These are phyloP conservation scores for Dinomys branickii DNA, from an alignment of 2,113 vertebrate genomes.

Conservation along the genomic window DNA sequence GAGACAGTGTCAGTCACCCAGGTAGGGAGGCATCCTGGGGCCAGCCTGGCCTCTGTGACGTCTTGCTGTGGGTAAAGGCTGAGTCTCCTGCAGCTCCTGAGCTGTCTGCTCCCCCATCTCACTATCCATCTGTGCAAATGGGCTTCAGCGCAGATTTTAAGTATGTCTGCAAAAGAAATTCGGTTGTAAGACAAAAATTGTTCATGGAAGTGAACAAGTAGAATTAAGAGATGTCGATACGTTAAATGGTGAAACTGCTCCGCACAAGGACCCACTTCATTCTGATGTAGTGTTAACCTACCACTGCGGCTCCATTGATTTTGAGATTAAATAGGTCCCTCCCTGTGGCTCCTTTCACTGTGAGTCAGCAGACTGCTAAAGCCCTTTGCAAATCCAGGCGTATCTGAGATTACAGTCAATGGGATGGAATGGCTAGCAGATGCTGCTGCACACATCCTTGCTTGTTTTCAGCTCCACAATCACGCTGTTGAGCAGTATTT, in stretches of 20 bases:
- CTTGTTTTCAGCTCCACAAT: neutral
- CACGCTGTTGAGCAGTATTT: neutral
- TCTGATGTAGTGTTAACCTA: constrained; percentile 65
- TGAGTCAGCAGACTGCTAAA: neutral
- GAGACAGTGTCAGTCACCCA: neutral
- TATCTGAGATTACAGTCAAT: neutral
- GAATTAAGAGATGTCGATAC: constrained; percentile 66
- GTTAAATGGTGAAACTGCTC: constrained; percentile 70
- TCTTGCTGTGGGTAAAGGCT: neutral
- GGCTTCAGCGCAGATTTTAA: constrained; percentile 77
- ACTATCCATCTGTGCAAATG: constrained; percentile 79
- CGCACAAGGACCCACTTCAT: constrained; percentile 43
- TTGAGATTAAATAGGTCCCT: neutral
- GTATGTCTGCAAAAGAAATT: constrained; percentile 81
- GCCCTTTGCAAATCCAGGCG: neutral
- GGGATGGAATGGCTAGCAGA: neutral
- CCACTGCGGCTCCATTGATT: neutral
- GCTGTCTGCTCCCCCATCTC: constrained; percentile 40
- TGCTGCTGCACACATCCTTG: neutral
- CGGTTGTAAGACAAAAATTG: constrained; percentile 82
- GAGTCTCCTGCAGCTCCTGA: constrained; percentile 53
- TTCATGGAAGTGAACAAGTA: constrained; percentile 81
- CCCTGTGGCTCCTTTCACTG: neutral
- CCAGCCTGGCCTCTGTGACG: neutral
- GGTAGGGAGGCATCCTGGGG: neutral